Evolutionary conservation across 2,797 vertebrate species (phyloP).

Genomic region (Hipposideros larvatus): DNA sequence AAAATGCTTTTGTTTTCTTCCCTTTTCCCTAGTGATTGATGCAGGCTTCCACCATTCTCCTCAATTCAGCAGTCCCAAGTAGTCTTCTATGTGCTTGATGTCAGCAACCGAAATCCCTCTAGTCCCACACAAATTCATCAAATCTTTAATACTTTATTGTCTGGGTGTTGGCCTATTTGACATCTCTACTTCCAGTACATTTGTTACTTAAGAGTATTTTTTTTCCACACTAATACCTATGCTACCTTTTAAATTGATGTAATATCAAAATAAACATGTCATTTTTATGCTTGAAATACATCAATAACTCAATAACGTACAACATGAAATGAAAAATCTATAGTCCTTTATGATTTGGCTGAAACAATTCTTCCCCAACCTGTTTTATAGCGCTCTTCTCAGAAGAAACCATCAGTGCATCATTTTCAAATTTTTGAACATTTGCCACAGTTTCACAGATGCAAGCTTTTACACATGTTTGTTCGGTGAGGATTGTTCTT

Average conservation of each 20-base stretch:
- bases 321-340: neutral
- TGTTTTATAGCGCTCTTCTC: neutral
- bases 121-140: neutral
- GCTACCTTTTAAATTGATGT: neutral
- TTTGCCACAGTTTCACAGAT: neutral
- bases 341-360: neutral
- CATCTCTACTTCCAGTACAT: neutral
- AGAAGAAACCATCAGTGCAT: neutral
- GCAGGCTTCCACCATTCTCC: neutral
- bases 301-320: neutral
- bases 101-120: neutral
- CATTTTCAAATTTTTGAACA: neutral
- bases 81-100: neutral
- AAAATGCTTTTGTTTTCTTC: neutral
- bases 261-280: neutral
- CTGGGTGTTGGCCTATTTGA: neutral
- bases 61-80: neutral
- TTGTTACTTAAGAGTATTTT: neutral
- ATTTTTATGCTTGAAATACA: conserved; percentile 31
- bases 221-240: neutral
- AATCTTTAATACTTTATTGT: neutral
- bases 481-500: neutral
- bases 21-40: neutral
- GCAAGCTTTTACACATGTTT: neutral
- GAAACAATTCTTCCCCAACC: neutral